A percentile compares a stretch with the other conserved stretches of the same genome.
phyloP scores from a whole-genome alignment of 2,797 vertebrate species.

The Phataginus tricuspis region DNA sequence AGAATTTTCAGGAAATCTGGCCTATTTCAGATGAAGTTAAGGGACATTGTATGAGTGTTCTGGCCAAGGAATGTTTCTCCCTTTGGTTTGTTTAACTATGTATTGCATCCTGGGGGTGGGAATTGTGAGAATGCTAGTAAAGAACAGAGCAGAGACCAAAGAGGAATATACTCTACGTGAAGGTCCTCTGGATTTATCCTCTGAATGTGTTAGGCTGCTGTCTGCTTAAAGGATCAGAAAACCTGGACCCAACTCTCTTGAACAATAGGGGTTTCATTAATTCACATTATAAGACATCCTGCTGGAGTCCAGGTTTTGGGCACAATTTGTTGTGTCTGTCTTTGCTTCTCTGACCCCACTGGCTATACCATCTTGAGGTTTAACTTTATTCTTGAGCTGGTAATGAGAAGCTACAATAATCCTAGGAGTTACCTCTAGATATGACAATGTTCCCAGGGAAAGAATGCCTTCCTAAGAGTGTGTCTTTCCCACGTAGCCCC shows the following conservation, averaged over 20 bases:
- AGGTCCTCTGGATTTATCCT: not conserved
- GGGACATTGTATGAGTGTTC: constrained; percentile 14
- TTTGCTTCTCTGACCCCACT: not conserved
- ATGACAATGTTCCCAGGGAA: not conserved
- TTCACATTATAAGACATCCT: not conserved
- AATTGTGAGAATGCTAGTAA: not conserved
- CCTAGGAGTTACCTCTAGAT: not conserved
- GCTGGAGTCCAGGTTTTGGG: not conserved
- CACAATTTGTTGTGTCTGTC: not conserved
- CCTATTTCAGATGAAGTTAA: not conserved
- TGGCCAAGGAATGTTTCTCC: not conserved
- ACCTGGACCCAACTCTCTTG: not conserved
- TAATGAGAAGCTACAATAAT: not conserved
- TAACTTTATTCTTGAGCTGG: not conserved
- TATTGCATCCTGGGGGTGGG: not conserved
- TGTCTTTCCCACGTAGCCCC: not conserved
- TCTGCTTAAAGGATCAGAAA: not conserved
- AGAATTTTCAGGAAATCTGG: constrained; percentile 1
- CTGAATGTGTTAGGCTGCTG: not conserved
- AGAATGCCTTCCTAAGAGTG: not conserved
- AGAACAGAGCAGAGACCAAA: not conserved
- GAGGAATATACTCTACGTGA: not conserved
- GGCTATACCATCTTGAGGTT: not conserved
- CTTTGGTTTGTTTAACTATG: not conserved
- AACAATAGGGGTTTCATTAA: not conserved